phyloP scores from a whole-genome alignment of 2,797 vertebrate genomes.

The Glyptemys insculpta region DNA sequence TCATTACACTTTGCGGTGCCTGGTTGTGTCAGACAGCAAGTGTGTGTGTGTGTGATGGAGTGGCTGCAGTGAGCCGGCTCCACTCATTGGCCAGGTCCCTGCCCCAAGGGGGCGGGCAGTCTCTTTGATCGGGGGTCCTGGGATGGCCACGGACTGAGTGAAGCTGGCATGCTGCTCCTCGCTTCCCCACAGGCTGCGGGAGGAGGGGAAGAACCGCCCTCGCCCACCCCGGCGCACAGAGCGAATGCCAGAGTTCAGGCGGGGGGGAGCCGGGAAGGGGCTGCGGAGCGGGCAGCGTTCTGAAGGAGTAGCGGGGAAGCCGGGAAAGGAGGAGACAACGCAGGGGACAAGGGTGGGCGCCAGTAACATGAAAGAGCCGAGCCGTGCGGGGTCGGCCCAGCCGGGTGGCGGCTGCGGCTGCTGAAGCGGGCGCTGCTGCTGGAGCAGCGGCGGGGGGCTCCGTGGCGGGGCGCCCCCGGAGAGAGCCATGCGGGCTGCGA shows the following conservation, averaged over 20 bases:
- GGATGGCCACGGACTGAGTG: conserved; percentile 54
- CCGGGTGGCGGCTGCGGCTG: conserved; percentile 21
- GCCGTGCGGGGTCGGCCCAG: background rate
- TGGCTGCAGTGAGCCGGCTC: background rate
- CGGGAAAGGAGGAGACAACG: background rate
- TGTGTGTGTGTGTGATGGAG: background rate
- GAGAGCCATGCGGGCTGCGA: conserved; percentile 89
- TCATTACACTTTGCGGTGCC: background rate
- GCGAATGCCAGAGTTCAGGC: background rate
- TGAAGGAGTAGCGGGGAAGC: background rate
- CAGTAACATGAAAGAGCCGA: conserved; percentile 27
- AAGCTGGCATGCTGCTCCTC: conserved; percentile 17
- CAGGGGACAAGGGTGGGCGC: background rate
- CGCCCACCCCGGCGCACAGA: conserved; percentile 19
- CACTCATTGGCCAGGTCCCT: conserved; percentile 44
- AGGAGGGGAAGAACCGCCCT: background rate
- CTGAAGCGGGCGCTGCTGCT: conserved; percentile 83
- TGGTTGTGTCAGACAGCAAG: background rate
- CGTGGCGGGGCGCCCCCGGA: conserved; percentile 61
- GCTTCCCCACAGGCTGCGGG: background rate
- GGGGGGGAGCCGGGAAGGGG: background rate
- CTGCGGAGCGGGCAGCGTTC: background rate
- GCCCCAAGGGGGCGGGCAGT: conserved; percentile 71
- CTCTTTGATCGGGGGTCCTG: conserved; percentile 13
- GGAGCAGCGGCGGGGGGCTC: conserved; percentile 59